phyloP scores from a whole-genome alignment of 1,140 invertebrate species.

The Gryon sp. region DNA sequence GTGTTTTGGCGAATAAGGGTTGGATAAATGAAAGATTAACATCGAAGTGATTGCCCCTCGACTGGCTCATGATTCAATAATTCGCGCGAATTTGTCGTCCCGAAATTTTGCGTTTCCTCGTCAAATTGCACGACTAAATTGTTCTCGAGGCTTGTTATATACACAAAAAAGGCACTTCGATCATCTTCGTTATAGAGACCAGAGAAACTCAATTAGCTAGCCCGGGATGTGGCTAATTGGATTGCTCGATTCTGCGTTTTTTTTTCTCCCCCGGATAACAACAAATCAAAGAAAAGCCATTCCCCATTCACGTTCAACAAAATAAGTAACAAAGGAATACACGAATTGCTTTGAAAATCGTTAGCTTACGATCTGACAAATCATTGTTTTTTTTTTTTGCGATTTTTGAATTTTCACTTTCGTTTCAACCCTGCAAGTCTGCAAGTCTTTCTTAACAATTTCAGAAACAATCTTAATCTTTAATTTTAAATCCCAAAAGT shows the following conservation, averaged over 20 bases:
- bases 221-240: conserved; percentile 37
- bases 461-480: no score
- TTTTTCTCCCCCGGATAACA: conserved; percentile 3
- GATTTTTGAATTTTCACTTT: no score
- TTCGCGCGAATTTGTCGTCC: conserved; percentile 17
- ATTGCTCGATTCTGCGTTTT: conserved; percentile 48
- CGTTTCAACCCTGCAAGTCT: no score
- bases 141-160: conserved; percentile 44
- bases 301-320: neutral
- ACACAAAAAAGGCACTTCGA: conserved; percentile 66
- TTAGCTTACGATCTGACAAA: neutral
- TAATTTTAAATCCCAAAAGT: no score
- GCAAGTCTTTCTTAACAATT: no score
- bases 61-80: conserved; percentile 26
- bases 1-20: conserved; percentile 9
- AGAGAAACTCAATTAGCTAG: conserved; percentile 39
- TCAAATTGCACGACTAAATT: conserved; percentile 41
- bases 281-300: no score
- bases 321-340: no score
- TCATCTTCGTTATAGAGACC: conserved; percentile 43
- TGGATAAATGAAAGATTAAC: conserved; percentile 58
- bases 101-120: conserved; percentile 21
- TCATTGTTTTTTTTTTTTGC: no score
- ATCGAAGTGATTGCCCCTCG: conserved; percentile 50
- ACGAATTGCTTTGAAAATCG: no score